A percentile compares a stretch with the other conserved stretches of the same genome.
These are phyloP conservation scores for Dreissena rostriformis DNA, from an alignment of 1,140 invertebrate species.

Conservation along the genomic window DNA sequence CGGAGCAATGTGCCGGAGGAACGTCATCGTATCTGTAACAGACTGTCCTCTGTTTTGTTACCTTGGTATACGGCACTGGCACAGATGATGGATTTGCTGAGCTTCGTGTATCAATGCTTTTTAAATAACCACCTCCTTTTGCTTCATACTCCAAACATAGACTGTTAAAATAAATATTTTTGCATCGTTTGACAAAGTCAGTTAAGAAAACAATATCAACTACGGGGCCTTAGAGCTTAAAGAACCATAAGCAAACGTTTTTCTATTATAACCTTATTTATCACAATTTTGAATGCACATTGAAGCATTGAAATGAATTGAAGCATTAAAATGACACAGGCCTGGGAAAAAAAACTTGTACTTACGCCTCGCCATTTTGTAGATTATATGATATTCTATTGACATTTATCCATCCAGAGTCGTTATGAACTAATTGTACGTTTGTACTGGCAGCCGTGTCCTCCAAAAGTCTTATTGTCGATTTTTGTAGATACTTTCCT, in stretches of 20 bases:
- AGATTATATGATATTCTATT: background rate
- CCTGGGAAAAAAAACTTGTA: too few species aligned
- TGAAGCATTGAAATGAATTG: too few species aligned
- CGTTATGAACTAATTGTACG: background rate
- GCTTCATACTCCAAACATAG: conserved; percentile 30
- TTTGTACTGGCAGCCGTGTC: background rate
- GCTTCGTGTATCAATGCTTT: background rate
- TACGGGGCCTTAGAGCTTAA: too few species aligned
- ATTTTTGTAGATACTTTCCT: background rate
- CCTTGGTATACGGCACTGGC: background rate
- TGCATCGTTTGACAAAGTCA: too few species aligned
- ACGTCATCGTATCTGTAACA: conserved; percentile 26
- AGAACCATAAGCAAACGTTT: too few species aligned
- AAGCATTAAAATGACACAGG: too few species aligned
- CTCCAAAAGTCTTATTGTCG: background rate
- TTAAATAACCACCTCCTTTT: conserved; percentile 29
- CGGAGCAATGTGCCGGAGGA: background rate
- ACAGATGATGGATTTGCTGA: too few species aligned
- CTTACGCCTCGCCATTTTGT: background rate
- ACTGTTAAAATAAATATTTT: background rate
- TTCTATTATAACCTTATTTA: too few species aligned
- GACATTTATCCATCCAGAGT: background rate
- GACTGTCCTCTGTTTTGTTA: background rate
- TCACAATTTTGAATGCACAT: too few species aligned
- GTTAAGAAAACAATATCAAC: too few species aligned